Evolutionary conservation across 2,113 vertebrate species (phyloP).

Genomic region (Gymnocephalus cernua): DNA sequence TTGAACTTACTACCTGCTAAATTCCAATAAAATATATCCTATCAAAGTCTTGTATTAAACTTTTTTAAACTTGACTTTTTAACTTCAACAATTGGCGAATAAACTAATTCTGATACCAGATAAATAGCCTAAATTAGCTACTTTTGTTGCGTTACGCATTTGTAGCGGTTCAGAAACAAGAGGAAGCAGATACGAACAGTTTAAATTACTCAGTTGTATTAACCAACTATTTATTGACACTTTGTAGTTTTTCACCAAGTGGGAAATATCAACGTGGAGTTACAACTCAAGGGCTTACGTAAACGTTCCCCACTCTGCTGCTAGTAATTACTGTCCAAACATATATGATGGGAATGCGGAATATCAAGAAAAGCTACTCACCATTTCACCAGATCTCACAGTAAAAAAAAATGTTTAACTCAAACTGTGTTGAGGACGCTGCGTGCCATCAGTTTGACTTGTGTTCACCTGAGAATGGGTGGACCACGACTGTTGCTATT

Average conservation of each 20-base stretch:
- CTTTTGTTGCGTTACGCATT: neutral
- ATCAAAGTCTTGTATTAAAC: too few species aligned
- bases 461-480: constrained; percentile 31
- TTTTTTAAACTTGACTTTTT: too few species aligned
- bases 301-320: too few species aligned
- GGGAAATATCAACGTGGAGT: neutral
- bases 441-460: constrained; percentile 35
- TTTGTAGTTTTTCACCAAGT: neutral
- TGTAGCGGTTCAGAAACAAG: neutral
- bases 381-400: too few species aligned
- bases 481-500: constrained; percentile 34
- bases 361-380: too few species aligned
- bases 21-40: too few species aligned
- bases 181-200: neutral
- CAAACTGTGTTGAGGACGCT: neutral
- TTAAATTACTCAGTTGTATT: neutral
- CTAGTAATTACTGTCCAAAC: too few species aligned
- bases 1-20: too few species aligned
- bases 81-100: too few species aligned
- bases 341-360: too few species aligned
- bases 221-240: neutral
- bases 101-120: neutral
- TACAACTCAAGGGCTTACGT: neutral
- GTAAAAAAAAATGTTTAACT: too few species aligned
- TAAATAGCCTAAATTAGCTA: neutral